A percentile compares a stretch with the other conserved stretches of the same genome.
Conservation (phyloP, 1,140 invertebrate genomes). For the Diorhabda elongata region DNA sequence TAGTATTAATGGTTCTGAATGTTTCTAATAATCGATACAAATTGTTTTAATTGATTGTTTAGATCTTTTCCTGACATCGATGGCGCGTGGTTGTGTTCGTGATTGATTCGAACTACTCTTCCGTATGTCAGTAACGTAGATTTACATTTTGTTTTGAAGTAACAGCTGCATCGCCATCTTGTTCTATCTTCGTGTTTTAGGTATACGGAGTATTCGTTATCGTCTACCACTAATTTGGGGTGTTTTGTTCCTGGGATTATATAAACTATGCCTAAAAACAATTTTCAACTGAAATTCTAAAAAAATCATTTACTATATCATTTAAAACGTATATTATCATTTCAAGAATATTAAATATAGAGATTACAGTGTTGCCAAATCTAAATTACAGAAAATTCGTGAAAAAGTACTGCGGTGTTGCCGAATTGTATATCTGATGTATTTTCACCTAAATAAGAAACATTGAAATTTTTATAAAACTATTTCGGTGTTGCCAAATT, state of each 20-base stretch:
- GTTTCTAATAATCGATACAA: not conserved
- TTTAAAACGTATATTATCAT: too few species aligned
- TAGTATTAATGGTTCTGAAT: not conserved
- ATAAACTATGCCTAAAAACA: slow-evolving; percentile 30
- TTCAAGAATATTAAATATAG: too few species aligned
- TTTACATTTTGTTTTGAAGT: slow-evolving; percentile 28
- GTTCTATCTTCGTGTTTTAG: slow-evolving; percentile 15
- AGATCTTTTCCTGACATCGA: slow-evolving; percentile 9
- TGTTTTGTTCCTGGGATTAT: slow-evolving; percentile 28
- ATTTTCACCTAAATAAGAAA: too few species aligned
- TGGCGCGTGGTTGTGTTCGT: slow-evolving; percentile 6
- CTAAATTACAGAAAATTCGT: too few species aligned
- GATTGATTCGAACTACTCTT: slow-evolving; percentile 22
- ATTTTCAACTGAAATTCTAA: too few species aligned
- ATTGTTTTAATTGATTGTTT: slow-evolving; percentile 5
- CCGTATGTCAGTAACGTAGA: slow-evolving; percentile 23
- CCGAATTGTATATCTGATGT: too few species aligned
- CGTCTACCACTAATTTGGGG: slow-evolving; percentile 28
- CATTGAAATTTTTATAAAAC: too few species aligned
- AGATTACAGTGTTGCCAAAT: too few species aligned
- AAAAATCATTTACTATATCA: too few species aligned
- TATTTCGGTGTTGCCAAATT: too few species aligned
- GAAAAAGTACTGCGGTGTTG: too few species aligned
- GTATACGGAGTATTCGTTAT: slow-evolving; percentile 9
- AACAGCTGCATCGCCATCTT: slow-evolving; percentile 20